Base-by-base conservation (phyloP, 2,113 vertebrate species). In the Ploceus nigricollis region DNA sequence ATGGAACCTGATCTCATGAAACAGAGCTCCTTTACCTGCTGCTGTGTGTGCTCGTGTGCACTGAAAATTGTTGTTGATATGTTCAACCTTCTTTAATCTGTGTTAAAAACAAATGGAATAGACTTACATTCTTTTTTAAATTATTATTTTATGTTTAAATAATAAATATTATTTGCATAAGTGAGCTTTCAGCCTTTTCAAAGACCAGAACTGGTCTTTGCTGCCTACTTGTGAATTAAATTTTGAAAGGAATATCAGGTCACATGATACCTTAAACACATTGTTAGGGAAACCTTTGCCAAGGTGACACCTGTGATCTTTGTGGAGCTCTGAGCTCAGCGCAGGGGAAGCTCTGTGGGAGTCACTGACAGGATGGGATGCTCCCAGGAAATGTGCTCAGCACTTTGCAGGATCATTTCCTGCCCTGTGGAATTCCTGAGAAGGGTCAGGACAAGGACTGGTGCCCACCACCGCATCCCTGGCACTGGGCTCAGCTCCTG, bases 1-100 rank as follows among this genome's bases (percentile, higher is more conserved):
- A 16, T 65, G 91, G 81, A 97, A 97, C 85, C 75, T 66, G 93
- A 96, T 82, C 93, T 68, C 31, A 56, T 4, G 64, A 65, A 93
- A 50, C 66, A 66, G 90, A 82, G 84, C 79, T 82, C 53, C 75
- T 92, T 75, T 87, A 35, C 94, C 89, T 82, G 87, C 65, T 72
- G 85, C 73, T 53, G 4, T 25, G 37, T 50, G 83, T 39, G n/a
- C 24, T 25, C 1, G 2, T 21, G 44, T 14, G 65, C 56, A 3
- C 60, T 50, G 56, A 16, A 42, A 79, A 33, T 13, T 1, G 11
- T 10, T 68, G 24, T 45, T 68, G 5, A 10, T 66, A 12, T 17
- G 42, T 89, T 64, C n/a, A 56, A 2, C 53, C 17, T 40, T 31
- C 35, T 73, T 87, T 64, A 70, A 24, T 17, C 37, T 53, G 5